These are phyloP conservation scores for Achatina immaculata DNA, from an alignment of 1,140 invertebrate genomes.

Conservation along the genomic window DNA sequence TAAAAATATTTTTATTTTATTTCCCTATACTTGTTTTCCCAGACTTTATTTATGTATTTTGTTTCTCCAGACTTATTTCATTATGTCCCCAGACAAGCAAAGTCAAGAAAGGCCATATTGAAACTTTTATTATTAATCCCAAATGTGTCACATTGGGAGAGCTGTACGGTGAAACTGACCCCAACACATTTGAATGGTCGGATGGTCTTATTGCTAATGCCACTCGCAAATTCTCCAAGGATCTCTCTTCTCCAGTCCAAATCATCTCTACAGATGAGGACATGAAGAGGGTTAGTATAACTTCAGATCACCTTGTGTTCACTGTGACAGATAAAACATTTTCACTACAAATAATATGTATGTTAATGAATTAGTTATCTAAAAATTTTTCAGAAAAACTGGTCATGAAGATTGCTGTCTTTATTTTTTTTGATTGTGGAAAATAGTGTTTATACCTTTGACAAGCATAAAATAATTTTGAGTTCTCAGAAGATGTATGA, in stretches of 20 bases:
- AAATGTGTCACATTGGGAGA: conserved; percentile 84
- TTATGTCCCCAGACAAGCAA: conserved; percentile 54
- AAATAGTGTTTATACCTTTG: too few species aligned
- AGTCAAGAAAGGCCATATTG: conserved; percentile 66
- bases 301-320: background rate
- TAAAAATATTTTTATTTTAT: background rate
- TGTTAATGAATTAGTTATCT: too few species aligned
- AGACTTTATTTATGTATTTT: background rate
- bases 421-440: too few species aligned
- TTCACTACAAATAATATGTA: too few species aligned
- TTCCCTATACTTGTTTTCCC: background rate
- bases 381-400: too few species aligned
- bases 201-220: conserved; percentile 77
- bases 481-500: too few species aligned
- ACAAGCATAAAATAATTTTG: too few species aligned
- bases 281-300: background rate
- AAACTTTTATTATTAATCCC: conserved; percentile 83
- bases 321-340: conserved; percentile 32
- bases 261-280: background rate
- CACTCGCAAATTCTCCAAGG: conserved; percentile 62
- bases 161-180: conserved; percentile 87
- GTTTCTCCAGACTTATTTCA: too few species aligned
- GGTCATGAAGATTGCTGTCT: too few species aligned
- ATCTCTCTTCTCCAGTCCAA: conserved; percentile 41
- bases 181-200: conserved; percentile 84